These are phyloP conservation scores for Pristis pectinata DNA, from an alignment of 2,797 vertebrate genomes.

Conservation along the genomic window DNA sequence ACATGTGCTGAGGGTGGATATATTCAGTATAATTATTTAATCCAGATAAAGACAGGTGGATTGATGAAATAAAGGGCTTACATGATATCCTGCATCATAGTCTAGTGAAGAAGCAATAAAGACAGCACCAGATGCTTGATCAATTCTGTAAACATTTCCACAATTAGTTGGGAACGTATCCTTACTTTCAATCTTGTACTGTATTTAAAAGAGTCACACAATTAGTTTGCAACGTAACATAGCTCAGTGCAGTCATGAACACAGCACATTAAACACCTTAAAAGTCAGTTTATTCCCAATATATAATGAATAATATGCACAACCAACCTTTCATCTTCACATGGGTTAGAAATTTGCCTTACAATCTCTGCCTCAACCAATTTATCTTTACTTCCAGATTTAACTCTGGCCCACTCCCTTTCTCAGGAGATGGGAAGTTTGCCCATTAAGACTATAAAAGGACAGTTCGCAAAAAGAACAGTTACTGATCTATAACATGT, in stretches of 20 bases:
- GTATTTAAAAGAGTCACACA: not conserved
- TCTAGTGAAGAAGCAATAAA: constrained; percentile 44
- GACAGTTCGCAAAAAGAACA: not conserved
- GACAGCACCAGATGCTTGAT: constrained; percentile 43
- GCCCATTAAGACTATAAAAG: too few species aligned
- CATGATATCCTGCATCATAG: constrained; percentile 50
- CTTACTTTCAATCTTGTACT: not conserved
- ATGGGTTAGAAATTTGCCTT: not conserved
- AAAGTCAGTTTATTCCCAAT: not conserved
- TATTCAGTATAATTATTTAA: too few species aligned
- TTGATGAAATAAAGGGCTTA: constrained; percentile 40
- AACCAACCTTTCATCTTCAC: not conserved
- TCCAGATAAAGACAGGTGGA: not conserved
- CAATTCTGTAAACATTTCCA: constrained; percentile 44
- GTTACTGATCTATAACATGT: not conserved
- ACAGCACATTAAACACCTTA: not conserved
- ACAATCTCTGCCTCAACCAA: too few species aligned
- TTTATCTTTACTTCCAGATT: too few species aligned
- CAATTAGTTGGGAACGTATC: constrained; percentile 40
- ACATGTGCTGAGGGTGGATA: not conserved
- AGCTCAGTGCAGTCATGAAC: not conserved
- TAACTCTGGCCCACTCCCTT: too few species aligned
- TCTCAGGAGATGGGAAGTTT: too few species aligned
- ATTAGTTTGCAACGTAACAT: not conserved
- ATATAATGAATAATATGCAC: not conserved